Evolutionary conservation across 2,797 vertebrate genomes (phyloP), one percentile per base, ranked within the genome.

Genomic region (Nyctalus aviator): DNA sequence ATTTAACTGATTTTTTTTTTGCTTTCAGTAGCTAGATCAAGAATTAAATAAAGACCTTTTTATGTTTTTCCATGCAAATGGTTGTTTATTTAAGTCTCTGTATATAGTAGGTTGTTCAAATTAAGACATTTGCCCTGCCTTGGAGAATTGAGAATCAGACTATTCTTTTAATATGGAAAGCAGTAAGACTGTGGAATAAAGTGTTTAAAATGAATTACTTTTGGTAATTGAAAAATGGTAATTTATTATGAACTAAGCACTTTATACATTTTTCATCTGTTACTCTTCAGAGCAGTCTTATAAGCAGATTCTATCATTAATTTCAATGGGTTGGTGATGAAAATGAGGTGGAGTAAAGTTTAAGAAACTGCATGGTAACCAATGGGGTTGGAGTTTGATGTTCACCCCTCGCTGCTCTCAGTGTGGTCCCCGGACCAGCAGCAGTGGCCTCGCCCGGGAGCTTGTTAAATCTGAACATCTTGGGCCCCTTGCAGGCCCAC

Each of bases 1-100:
- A 73, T 75, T 86, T 15, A 68, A 46, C 15, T 91, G 44, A 75
- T 66, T 62, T 94, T 82, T 66, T 93, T 82, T 79, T 94, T 84
- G 41, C 2, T 91, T 53, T 91, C 15, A 62, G 64, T 21, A 21
- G 30, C 6, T 25, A 75, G 9, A 35, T 37, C 20, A 73, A 87
- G 21, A 95, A 57, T 88, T 86, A 66, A 82, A 62, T 64, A 55
- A 92, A 84, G 35, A 32, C 15, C 8, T 57, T 71, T 68, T 71
- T 48, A 55, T 57, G 13, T 2, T 81, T 93, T 90, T 94, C 44
- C 9, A 27, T 62, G 30, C 23, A 89, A 94, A 37, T 84, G 10
- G 69, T 44, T 93, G 13, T 53, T 92, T 86, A 55, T 30, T 32
- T 81, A 84, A 85, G 69, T 62, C 62, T 94, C 14, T 46, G 18